These are phyloP conservation scores for Pemphigus obesinymphae DNA, from an alignment of 1,140 invertebrate genomes.

Conservation along the genomic window DNA sequence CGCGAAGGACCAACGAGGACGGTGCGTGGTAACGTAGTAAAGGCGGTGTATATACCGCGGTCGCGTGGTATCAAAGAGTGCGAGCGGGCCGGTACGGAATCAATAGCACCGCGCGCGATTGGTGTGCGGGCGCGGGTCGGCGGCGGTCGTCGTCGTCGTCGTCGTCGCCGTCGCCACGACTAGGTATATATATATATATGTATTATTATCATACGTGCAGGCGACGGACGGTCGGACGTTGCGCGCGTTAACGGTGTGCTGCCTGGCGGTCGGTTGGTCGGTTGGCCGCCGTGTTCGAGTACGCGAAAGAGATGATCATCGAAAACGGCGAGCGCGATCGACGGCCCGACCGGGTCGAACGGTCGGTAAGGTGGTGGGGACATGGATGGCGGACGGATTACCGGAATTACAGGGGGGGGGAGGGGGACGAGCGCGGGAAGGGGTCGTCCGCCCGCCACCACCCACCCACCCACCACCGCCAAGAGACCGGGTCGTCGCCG, in stretches of 20 bases:
- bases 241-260: too few species aligned
- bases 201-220: too few species aligned
- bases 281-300: background rate
- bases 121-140: too few species aligned
- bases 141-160: background rate
- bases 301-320: background rate
- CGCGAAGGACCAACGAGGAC: background rate
- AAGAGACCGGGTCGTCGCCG: background rate
- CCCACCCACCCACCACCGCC: background rate
- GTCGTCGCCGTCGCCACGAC: too few species aligned
- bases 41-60: background rate
- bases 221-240: background rate
- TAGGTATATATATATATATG: too few species aligned
- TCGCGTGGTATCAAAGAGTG: constrained; percentile 14
- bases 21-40: background rate
- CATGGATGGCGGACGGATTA: background rate
- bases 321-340: background rate
- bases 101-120: background rate
- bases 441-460: background rate
- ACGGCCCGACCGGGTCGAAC: background rate
- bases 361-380: background rate
- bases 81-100: constrained; percentile 1
- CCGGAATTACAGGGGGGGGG: background rate
- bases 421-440: background rate
- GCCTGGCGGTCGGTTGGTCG: background rate